phyloP scores from a whole-genome alignment of 2,888 invertebrate species.

The Morpho achilles region DNA sequence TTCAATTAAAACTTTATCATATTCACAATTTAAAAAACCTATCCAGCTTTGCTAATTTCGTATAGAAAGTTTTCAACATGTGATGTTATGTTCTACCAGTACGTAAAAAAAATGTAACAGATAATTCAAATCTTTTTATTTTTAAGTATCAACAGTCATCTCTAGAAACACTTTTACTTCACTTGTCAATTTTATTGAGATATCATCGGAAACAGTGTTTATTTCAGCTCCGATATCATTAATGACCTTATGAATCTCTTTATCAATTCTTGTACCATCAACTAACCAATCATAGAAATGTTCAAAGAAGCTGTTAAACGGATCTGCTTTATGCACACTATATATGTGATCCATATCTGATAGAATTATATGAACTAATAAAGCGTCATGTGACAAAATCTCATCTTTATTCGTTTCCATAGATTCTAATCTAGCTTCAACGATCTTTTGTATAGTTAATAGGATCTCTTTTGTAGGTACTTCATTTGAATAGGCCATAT shows the following conservation, averaged over 20 bases:
- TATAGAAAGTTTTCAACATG: no score
- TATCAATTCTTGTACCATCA: constrained; percentile 31
- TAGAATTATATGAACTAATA: constrained; percentile 47
- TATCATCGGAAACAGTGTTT: constrained; percentile 31
- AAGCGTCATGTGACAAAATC: constrained; percentile 39
- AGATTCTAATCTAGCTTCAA: constrained; percentile 38
- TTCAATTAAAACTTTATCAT: no score
- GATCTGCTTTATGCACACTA: constrained; percentile 36
- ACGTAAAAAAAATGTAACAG: no score
- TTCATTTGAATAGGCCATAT: constrained; percentile 47
- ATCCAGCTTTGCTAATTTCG: no score
- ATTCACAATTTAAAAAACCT: no score
- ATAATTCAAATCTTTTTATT: constrained; percentile 7
- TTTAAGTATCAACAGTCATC: constrained; percentile 46
- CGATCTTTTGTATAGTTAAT: constrained; percentile 37
- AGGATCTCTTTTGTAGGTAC: constrained; percentile 46
- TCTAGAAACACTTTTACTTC: constrained; percentile 55
- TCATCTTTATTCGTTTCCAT: constrained; percentile 27
- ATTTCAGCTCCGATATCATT: constrained; percentile 37
- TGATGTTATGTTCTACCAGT: no score
- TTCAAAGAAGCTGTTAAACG: constrained; percentile 43
- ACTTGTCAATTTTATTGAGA: constrained; percentile 43
- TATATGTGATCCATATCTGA: constrained; percentile 60
- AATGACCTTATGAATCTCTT: constrained; percentile 35
- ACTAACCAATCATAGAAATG: constrained; percentile 36